Conservation (phyloP, 1,140 invertebrate genomes). For the Dinoponera quadriceps region DNA sequence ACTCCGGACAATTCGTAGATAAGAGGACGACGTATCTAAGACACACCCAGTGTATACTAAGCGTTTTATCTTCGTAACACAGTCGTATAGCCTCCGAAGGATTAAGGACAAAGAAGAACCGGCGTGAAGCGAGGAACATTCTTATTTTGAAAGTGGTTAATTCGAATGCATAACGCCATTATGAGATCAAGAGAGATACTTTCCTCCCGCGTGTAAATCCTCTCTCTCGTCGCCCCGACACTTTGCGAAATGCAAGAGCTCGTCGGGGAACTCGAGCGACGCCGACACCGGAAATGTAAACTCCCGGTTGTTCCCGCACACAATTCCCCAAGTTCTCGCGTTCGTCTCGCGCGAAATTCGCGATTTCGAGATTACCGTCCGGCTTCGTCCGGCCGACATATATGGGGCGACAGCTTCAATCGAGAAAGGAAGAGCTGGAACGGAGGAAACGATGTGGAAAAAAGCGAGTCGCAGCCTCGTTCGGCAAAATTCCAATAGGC, state of each 20-base stretch:
- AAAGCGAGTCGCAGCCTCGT: neutral
- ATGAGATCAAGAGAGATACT: neutral
- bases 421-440: conserved; percentile 22
- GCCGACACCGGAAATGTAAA: neutral
- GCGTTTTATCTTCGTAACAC: neutral
- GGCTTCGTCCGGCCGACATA: neutral
- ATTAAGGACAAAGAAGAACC: neutral
- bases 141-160: neutral
- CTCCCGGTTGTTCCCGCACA: neutral
- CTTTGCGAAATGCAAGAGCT: neutral
- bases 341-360: neutral
- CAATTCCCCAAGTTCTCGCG: neutral
- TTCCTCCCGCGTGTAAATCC: neutral
- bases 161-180: neutral
- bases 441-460: neutral
- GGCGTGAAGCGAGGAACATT: neutral
- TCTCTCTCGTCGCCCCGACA: neutral
- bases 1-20: too few species aligned
- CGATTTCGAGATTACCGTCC: neutral
- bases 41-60: neutral
- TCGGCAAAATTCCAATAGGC: conserved; percentile 31
- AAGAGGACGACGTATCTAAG: neutral
- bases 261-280: neutral
- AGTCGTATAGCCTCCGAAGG: neutral
- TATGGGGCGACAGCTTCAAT: conserved; percentile 7